Conservation (phyloP, 1,140 invertebrate genomes). For the Panulirus ornatus region DNA sequence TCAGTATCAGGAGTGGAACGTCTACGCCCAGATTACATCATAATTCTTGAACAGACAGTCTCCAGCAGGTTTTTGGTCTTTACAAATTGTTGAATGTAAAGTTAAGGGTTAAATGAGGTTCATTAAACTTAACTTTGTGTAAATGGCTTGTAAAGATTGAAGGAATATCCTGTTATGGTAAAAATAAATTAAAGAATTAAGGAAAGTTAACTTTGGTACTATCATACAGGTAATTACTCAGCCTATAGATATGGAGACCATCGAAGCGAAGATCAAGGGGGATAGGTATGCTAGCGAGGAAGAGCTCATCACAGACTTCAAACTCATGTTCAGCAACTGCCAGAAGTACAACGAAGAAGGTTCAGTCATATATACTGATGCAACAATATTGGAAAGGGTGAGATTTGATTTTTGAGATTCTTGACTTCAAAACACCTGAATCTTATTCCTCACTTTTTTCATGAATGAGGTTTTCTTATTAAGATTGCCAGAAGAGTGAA, state of each 20-base stretch:
- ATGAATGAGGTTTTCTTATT: no score
- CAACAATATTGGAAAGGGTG: constrained; percentile 54
- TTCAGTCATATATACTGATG: constrained; percentile 56
- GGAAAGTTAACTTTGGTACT: constrained; percentile 21
- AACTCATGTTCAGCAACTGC: constrained; percentile 64
- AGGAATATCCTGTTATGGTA: neutral
- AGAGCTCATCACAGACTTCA: constrained; percentile 54
- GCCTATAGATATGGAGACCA: constrained; percentile 70
- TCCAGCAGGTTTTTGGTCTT: neutral
- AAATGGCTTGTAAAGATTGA: neutral
- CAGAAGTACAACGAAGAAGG: constrained; percentile 64
- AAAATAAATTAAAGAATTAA: constrained; percentile 8
- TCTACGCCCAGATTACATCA: no score
- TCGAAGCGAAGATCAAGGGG: constrained; percentile 64
- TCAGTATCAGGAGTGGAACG: no score
- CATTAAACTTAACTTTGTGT: neutral
- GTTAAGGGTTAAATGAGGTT: neutral
- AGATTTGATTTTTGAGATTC: no score
- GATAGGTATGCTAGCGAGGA: constrained; percentile 61
- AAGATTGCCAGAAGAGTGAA: no score
- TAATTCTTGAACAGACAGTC: neutral
- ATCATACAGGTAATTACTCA: constrained; percentile 59
- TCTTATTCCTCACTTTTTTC: no score
- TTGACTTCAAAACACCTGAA: no score
- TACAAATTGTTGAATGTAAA: neutral